Evolutionary conservation across 2,113 vertebrate genomes (phyloP), one percentile per base, ranked within the genome.

Genomic region (Gasterosteus aculeatus): DNA sequence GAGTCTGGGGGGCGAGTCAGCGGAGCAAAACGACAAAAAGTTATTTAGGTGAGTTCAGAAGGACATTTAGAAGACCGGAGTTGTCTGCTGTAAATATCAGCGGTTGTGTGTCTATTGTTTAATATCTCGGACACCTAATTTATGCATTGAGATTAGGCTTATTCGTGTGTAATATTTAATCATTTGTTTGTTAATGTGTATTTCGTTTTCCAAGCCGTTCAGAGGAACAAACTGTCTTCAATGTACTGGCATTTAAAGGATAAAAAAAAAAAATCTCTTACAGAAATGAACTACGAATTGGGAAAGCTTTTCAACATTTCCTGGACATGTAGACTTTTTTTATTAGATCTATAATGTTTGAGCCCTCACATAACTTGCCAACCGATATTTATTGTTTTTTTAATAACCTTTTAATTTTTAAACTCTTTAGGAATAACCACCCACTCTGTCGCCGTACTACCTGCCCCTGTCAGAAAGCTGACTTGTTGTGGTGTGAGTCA

Each of bases 401-500:
- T 46, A 11, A 14, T 15, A 22, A 26, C 22, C 22, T 26, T 26
- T 26, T 26, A 26, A 26, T 26, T 26, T 26, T 18, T 44, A 15
- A 4, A 44, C 5, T 49, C 33, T 35, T 35, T 3, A 5, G 33
- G 33, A 35, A 35, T 35, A 35, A 35, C 33, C 33, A 35, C 5
- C 3, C 33, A 35, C 5, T 35, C 19, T 72, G 39, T 79, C 62
- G 88, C 80, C 84, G 86, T 77, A 80, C 44, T 74, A 22, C 31
- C 44, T 60, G 61, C 38, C 70, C 69, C 66, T 57, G 81, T 61
- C 78, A 86, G 69, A 87, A 72, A 80, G 65, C 87, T 82, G 79
- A 67, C 72, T 71, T 84, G 74, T 80, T 78, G 83, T 89, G 88
- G 74, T 65, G 85, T 93, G 91, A 92, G 82, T 92, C 90, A 93